Base-by-base conservation (phyloP, 1,140 invertebrate genomes). In the Macrobrachium nipponense region DNA sequence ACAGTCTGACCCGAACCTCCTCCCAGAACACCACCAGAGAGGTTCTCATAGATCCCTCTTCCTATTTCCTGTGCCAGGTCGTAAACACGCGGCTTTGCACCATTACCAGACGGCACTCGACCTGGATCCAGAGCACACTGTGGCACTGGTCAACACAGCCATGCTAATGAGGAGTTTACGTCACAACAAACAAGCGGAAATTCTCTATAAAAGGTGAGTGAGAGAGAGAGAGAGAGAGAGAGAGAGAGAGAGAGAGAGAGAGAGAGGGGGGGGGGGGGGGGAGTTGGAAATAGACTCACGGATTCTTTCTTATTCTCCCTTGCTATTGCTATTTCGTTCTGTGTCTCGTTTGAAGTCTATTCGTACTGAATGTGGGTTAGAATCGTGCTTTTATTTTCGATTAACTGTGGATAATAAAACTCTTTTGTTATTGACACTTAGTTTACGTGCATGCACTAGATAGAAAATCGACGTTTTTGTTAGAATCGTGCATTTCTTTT, bases 61-160 rank as follows among this genome's bases (percentile, higher is more conserved):
- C 44, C 23, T 27, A 23, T 23, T 51, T 27, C 18, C 70, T 23
- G 17, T 18, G 8, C 3, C 62, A 80, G 79, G 79, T 80, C 79
- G 79, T 20, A 18, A 64, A 11, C 62, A 80, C 62, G 79, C 62
- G 43, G 79, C 62, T 8, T 18, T 80, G 79, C 60, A 20, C 18
- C 62, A 80, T 36, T 80, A 80, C 51, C 43, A 80, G 79, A 44
- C 79, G 18, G 79, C 62, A 0, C 62, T 66, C 6, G 43, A 18
- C 23, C 20, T 80, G 62, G 79, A 80, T 51, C 79, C 79, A 2
- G 17, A 70, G 14, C 79, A 80, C 62, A 43, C 62, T 18, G 79
- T 68, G 36, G 64, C 79, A 5, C 62, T 80, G 17, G 79, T 80
- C 79, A 80, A 80, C 79, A 80, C 79, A 2, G 79, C 79, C n/a